These are phyloP conservation scores for Tragelaphus scriptus DNA, from an alignment of 2,113 vertebrate species.

Conservation along the genomic window DNA sequence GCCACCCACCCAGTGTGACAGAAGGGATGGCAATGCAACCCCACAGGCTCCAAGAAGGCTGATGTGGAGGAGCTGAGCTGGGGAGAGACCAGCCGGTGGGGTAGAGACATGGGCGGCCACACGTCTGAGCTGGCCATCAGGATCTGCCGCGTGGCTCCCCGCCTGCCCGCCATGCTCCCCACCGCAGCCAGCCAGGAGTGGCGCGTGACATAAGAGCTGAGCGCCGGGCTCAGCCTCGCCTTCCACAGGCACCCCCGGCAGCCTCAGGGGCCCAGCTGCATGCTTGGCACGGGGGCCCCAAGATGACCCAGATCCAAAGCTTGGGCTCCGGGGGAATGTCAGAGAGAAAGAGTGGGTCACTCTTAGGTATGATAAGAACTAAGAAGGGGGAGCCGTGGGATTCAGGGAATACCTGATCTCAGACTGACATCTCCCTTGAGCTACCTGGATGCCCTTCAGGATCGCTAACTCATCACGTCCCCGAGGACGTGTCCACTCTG, in stretches of 20 bases:
- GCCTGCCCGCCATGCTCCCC: rapidly evolving
- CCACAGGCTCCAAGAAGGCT: neutral
- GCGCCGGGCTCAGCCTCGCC: neutral
- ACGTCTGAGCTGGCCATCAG: neutral
- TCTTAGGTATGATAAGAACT: rapidly evolving
- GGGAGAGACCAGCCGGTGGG: neutral
- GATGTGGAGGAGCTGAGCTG: neutral
- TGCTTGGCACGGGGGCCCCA: rapidly evolving
- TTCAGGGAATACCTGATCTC: neutral
- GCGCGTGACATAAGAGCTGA: neutral
- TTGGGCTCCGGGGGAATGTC: rapidly evolving
- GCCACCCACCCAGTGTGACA: neutral
- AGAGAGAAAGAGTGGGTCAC: rapidly evolving
- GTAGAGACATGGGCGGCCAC: neutral
- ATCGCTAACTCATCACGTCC: neutral
- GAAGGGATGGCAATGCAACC: rapidly evolving
- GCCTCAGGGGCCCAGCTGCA: rapidly evolving
- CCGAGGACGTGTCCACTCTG: no score
- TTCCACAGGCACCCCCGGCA: neutral
- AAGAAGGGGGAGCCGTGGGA: no score
- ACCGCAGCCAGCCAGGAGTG: neutral
- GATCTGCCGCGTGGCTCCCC: rapidly evolving
- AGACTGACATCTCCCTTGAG: neutral
- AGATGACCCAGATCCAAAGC: no score
- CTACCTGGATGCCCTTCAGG: neutral